Evolutionary conservation across 35 echinoderm and acorn worm genomes (phyloP).

Genomic region (Ophioderma brevispina): DNA sequence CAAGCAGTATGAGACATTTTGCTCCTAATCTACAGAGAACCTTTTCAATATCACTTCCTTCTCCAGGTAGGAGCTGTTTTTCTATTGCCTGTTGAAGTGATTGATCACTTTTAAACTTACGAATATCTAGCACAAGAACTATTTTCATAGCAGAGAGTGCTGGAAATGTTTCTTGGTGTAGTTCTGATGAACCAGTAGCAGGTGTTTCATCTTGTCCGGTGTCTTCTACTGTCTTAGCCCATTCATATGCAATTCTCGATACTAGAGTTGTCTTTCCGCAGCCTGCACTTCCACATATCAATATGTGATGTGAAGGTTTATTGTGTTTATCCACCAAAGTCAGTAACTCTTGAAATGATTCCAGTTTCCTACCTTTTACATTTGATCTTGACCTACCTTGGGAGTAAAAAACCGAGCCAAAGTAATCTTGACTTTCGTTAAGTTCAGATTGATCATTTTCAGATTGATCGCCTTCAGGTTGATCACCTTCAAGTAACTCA

Average conservation of each 20-base stretch:
- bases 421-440: too few relatives aligned
- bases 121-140: neutral
- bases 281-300: neutral
- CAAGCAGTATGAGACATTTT: neutral
- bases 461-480: too few relatives aligned
- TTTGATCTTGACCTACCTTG: too few relatives aligned
- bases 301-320: conserved; percentile 17
- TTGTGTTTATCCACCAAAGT: neutral
- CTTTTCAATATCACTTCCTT: neutral
- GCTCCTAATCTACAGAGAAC: neutral
- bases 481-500: neutral
- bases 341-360: neutral
- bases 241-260: conserved; percentile 23
- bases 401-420: too few relatives aligned
- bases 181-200: too few relatives aligned
- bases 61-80: neutral
- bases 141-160: neutral
- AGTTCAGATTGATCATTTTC: too few relatives aligned
- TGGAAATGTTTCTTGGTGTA: too few relatives aligned
- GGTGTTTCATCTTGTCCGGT: too few relatives aligned
- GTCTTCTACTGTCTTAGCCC: neutral
- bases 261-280: conserved; percentile 2
- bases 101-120: neutral
- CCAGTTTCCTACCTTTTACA: neutral
- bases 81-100: neutral